A percentile compares a stretch with the other conserved stretches of the same genome.
These are phyloP conservation scores for Melanerpes formicivorus DNA, from an alignment of 2,113 vertebrate genomes.

Conservation along the genomic window DNA sequence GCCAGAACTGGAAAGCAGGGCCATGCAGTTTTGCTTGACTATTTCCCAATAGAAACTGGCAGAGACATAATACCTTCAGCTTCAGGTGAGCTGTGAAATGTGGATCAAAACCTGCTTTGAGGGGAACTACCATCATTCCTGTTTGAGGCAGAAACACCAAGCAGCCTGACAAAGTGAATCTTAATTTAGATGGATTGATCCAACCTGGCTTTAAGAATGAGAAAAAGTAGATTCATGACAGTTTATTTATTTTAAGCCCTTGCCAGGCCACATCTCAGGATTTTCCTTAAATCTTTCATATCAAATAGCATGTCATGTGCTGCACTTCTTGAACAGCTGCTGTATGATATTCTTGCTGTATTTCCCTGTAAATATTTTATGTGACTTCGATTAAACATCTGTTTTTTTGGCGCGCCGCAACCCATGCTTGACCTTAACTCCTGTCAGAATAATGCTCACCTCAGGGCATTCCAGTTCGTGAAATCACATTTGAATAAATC, in stretches of 20 bases:
- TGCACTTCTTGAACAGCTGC: slow-evolving; percentile 1
- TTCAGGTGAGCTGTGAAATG: not conserved
- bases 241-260: not conserved
- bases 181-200: not conserved
- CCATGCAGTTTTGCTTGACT: not conserved
- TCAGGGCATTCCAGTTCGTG: not conserved
- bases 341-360: too few species aligned
- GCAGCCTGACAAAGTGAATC: not conserved
- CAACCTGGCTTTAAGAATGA: not conserved
- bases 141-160: not conserved
- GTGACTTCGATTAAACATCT: slow-evolving; percentile 38
- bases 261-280: not conserved
- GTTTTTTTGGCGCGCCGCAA: not conserved
- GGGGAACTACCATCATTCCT: not conserved
- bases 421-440: not conserved
- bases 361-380: slow-evolving; percentile 45
- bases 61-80: not conserved
- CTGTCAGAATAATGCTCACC: not conserved
- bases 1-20: not conserved
- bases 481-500: not conserved
- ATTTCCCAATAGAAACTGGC: not conserved
- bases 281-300: not conserved
- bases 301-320: not conserved
- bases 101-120: not conserved
- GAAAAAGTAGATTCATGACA: not conserved